phyloP scores from a whole-genome alignment of 2,888 invertebrate species.

The Yponomeuta evonymella region DNA sequence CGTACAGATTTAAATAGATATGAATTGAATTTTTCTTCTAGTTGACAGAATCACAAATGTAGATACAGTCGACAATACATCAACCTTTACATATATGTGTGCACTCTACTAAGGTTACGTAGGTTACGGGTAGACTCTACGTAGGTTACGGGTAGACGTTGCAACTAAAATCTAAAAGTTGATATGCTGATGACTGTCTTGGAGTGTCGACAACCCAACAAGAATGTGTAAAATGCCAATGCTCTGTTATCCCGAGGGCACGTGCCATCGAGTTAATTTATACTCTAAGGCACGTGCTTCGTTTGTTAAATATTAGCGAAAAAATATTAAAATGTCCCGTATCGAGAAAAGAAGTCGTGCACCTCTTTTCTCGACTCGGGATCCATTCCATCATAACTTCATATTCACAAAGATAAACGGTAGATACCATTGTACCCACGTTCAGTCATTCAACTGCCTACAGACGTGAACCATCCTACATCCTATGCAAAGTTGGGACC shows the following conservation, averaged over 20 bases:
- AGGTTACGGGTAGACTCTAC: not conserved
- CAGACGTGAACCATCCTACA: not conserved
- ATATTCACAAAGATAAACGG: not conserved
- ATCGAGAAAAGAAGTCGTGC: not conserved
- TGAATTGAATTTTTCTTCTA: too few relatives aligned
- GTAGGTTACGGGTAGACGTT: not conserved
- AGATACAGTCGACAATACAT: too few relatives aligned
- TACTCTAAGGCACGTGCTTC: not conserved
- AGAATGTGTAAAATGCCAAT: slow-evolving; percentile 2
- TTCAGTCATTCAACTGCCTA: not conserved
- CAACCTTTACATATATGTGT: too few relatives aligned
- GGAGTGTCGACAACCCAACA: not conserved
- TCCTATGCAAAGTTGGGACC: not conserved
- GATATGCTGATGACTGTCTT: not conserved
- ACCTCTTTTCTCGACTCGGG: not conserved
- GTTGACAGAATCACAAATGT: too few relatives aligned
- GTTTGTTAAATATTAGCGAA: not conserved
- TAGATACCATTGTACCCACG: not conserved
- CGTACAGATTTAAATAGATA: too few relatives aligned
- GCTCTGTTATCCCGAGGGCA: not conserved
- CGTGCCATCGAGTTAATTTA: not conserved
- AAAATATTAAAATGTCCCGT: not conserved
- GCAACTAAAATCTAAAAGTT: not conserved
- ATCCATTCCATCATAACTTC: not conserved
- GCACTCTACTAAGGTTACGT: too few relatives aligned